Percentiles rank a stretch among this genome's conserved stretches.
These are phyloP conservation scores for Channa argus DNA, from an alignment of 2,113 vertebrate species.

Conservation along the genomic window DNA sequence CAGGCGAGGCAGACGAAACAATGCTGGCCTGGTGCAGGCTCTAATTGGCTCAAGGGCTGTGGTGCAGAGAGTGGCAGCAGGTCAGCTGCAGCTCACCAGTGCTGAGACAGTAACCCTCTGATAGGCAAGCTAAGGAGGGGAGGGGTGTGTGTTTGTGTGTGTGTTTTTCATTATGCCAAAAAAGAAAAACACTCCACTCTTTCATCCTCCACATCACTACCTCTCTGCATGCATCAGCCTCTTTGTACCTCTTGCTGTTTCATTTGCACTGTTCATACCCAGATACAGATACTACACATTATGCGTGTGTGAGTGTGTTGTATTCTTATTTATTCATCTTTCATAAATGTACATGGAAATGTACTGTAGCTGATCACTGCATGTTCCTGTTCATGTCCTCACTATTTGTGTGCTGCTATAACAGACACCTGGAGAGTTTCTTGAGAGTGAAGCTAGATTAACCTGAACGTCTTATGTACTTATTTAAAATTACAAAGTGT, in stretches of 20 bases:
- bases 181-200: constrained; percentile 10
- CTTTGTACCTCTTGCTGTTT: neutral
- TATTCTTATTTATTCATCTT: too few relatives aligned
- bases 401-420: too few relatives aligned
- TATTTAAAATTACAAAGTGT: too few relatives aligned
- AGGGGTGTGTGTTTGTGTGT: neutral
- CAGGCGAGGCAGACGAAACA: neutral
- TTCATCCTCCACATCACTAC: constrained; percentile 24
- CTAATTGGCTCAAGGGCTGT: constrained; percentile 46
- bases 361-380: too few relatives aligned
- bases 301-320: too few relatives aligned
- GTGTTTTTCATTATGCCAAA: neutral
- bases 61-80: constrained; percentile 32
- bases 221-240: constrained; percentile 17
- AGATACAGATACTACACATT: too few relatives aligned
- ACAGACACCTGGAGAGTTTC: too few relatives aligned
- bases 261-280: too few relatives aligned
- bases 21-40: neutral
- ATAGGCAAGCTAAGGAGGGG: constrained; percentile 43
- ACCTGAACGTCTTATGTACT: too few relatives aligned
- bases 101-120: constrained; percentile 45
- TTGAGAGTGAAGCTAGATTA: too few relatives aligned
- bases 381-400: too few relatives aligned
- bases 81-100: constrained; percentile 35
- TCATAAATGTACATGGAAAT: too few relatives aligned